Percentiles rank a stretch among this genome's conserved stretches.
Conservation (phyloP, 2,888 invertebrate species). For the Brenthis hecate region DNA sequence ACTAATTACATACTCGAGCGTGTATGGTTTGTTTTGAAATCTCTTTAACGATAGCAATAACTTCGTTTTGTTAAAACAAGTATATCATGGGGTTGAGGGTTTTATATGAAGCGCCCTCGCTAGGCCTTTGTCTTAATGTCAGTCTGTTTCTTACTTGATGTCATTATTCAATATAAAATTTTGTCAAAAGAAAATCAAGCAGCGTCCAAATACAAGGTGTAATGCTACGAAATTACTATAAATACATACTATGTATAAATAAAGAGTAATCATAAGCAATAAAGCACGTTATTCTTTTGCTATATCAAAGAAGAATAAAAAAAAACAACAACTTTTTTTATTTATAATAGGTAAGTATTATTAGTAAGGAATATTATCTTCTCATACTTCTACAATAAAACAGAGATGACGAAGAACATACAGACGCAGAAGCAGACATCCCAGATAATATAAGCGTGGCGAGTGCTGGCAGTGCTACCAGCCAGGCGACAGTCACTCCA, state of each 20-base stretch:
- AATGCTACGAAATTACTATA: too few species aligned
- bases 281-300: too few species aligned
- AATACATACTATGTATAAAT: too few species aligned
- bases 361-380: too few species aligned
- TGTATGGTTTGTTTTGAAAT: conserved; percentile 27
- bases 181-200: too few species aligned
- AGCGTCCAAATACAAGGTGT: too few species aligned
- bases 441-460: conserved; percentile 54
- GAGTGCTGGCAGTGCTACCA: conserved; percentile 59
- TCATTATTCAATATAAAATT: too few species aligned
- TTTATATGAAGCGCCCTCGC: not conserved
- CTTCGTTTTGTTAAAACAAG: conserved; percentile 7
- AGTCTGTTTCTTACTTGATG: not conserved
- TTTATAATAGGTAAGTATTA: too few species aligned
- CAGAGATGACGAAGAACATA: conserved; percentile 39
- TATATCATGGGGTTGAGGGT: conserved; percentile 7
- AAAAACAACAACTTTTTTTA: too few species aligned
- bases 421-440: conserved; percentile 57
- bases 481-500: conserved; percentile 69
- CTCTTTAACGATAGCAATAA: conserved; percentile 18
- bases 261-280: too few species aligned
- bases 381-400: too few species aligned
- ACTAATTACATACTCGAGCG: conserved; percentile 21
- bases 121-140: not conserved
- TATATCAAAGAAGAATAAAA: too few species aligned